Conservation (phyloP, 2,113 vertebrate genomes). For the Struthidea cinerea region DNA sequence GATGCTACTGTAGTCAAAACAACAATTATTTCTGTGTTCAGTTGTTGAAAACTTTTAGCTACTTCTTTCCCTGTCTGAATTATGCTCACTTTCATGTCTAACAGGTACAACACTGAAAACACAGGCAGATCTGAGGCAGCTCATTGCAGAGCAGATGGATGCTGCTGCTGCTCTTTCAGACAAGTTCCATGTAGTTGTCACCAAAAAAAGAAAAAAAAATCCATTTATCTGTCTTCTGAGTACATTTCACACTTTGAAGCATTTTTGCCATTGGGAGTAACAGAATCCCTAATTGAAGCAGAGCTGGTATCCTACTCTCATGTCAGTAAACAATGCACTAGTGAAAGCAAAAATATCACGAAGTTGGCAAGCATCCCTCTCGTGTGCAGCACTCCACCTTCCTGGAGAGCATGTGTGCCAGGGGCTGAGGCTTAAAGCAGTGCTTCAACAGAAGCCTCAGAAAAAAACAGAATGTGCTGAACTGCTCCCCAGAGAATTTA, state of each 20-base stretch:
- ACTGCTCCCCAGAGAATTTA: background rate
- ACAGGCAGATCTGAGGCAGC: background rate
- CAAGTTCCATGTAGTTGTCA: background rate
- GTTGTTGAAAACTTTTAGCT: background rate
- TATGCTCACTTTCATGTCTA: conserved; percentile 30
- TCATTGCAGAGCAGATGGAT: background rate
- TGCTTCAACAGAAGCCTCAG: background rate
- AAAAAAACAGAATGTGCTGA: background rate
- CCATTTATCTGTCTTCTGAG: background rate
- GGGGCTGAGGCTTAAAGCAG: background rate
- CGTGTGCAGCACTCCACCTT: background rate
- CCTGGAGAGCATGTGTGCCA: background rate
- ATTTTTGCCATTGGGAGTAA: background rate
- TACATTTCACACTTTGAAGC: conserved; percentile 1
- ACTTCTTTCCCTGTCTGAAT: background rate
- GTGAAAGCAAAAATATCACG: background rate
- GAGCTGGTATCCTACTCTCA: background rate
- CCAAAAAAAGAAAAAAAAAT: background rate
- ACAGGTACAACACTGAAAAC: background rate
- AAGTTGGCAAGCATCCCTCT: background rate
- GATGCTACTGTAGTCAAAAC: conserved; percentile 15
- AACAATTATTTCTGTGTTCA: conserved; percentile 46
- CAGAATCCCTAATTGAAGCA: background rate
- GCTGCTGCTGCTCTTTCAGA: background rate
- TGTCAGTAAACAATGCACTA: background rate